These are phyloP conservation scores for Caenorhabditis wallacei DNA, from an alignment of 2,888 invertebrate genomes.

Conservation along the genomic window DNA sequence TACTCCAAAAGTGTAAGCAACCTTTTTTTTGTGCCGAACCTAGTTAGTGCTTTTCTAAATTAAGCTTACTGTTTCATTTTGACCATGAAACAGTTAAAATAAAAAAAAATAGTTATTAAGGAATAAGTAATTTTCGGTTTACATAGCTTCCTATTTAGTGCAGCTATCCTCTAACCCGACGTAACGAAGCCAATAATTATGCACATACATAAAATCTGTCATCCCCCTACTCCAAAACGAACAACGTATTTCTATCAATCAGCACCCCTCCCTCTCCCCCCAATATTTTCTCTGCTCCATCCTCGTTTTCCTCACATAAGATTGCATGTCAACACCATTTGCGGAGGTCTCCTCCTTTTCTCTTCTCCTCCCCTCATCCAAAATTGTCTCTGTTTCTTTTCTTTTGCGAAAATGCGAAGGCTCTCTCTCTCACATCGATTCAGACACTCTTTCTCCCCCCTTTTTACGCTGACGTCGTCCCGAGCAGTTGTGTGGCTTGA, in stretches of 20 bases:
- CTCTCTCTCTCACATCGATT: slow-evolving; percentile 45
- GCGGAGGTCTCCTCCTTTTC: slow-evolving; percentile 9
- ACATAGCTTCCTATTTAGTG: too few relatives aligned
- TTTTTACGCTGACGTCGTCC: slow-evolving; percentile 38
- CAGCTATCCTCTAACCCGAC: too few relatives aligned
- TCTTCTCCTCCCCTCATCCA: slow-evolving; percentile 22
- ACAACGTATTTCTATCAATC: slow-evolving; percentile 33
- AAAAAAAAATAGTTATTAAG: too few relatives aligned
- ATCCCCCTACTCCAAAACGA: background rate
- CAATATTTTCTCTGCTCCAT: background rate
- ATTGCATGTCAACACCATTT: slow-evolving; percentile 62
- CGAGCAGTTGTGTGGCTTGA: slow-evolving; percentile 23
- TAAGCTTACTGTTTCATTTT: too few relatives aligned
- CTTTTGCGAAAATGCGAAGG: slow-evolving; percentile 3
- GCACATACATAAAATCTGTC: background rate
- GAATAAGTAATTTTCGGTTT: too few relatives aligned
- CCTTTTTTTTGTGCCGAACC: too few relatives aligned
- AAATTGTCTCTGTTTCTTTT: slow-evolving; percentile 37
- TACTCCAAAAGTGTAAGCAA: too few relatives aligned
- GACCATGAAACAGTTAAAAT: too few relatives aligned
- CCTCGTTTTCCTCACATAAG: slow-evolving; percentile 22
- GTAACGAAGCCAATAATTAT: too few relatives aligned
- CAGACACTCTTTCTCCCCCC: slow-evolving; percentile 35
- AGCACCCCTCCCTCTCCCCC: slow-evolving; percentile 24
- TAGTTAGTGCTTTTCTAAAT: too few relatives aligned